These are phyloP conservation scores for Haliaeetus leucogaster DNA, from an alignment of 2,113 vertebrate species.

Conservation along the genomic window DNA sequence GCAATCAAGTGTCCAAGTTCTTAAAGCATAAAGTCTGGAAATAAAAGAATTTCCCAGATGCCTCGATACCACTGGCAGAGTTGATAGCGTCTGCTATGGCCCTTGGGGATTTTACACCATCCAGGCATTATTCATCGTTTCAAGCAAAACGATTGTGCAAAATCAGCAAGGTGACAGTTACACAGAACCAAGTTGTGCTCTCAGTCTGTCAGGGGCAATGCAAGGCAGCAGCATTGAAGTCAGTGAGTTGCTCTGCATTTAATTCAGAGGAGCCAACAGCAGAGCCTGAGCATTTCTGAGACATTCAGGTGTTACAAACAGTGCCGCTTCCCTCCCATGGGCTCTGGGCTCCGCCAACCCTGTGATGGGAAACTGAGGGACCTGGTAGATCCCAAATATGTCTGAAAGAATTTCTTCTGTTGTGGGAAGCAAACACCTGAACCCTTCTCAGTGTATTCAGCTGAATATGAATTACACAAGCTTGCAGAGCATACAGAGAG, in stretches of 20 bases:
- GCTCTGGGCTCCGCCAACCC: neutral
- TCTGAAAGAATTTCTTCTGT: neutral
- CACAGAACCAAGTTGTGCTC: neutral
- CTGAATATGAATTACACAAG: neutral
- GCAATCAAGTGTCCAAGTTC: neutral
- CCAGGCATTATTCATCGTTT: neutral
- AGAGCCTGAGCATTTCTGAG: neutral
- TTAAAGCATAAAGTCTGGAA: neutral
- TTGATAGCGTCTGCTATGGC: neutral
- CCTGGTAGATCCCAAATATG: neutral
- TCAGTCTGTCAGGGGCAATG: neutral
- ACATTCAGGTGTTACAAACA: neutral
- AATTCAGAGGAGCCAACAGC: neutral
- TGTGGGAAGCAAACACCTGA: neutral
- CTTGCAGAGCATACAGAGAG: neutral
- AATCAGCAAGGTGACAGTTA: neutral
- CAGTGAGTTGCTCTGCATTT: neutral
- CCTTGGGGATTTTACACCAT: neutral
- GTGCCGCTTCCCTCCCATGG: rapidly evolving
- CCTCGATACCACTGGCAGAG: neutral
- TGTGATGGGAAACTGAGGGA: neutral
- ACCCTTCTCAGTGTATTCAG: neutral
- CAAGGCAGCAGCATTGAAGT: neutral
- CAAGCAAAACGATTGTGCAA: neutral
- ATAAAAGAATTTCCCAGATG: neutral